phyloP scores from a whole-genome alignment of 2,113 vertebrate genomes.

The Ochotona curzoniae region DNA sequence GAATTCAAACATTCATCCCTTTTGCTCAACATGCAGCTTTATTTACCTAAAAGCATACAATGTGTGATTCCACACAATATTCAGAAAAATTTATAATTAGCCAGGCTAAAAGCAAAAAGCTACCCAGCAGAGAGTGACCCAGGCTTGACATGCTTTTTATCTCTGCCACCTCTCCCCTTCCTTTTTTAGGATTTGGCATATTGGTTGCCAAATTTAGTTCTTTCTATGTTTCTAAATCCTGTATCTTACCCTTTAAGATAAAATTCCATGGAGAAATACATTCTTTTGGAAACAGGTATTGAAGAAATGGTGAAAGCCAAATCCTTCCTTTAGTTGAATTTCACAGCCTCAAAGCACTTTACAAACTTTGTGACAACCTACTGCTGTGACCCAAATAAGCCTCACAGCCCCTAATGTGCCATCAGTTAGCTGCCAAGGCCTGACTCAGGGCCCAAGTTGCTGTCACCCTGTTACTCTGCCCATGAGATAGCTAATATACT shows the following conservation, averaged over 20 bases:
- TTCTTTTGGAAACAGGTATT: neutral
- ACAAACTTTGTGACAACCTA: neutral
- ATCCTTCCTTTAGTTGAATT: neutral
- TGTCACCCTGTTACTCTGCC: neutral
- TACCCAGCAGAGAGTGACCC: neutral
- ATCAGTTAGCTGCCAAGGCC: neutral
- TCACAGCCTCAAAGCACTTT: neutral
- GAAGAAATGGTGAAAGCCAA: neutral
- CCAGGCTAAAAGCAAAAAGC: slow-evolving; percentile 20
- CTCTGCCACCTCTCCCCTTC: neutral
- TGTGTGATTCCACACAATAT: neutral
- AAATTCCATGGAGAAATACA: neutral
- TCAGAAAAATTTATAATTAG: slow-evolving; percentile 53
- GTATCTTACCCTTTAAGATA: slow-evolving; percentile 32
- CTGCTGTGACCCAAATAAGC: neutral
- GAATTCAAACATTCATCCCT: neutral
- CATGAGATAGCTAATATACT: neutral
- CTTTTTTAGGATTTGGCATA: neutral
- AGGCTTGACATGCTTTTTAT: neutral
- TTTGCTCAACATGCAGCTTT: neutral
- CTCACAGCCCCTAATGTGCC: neutral
- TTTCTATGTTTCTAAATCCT: slow-evolving; percentile 8
- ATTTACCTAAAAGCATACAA: neutral
- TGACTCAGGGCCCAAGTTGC: neutral
- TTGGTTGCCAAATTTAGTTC: neutral